phyloP scores from a whole-genome alignment of 53 echinoderm and acorn worm genomes.

The Henricia sp. region DNA sequence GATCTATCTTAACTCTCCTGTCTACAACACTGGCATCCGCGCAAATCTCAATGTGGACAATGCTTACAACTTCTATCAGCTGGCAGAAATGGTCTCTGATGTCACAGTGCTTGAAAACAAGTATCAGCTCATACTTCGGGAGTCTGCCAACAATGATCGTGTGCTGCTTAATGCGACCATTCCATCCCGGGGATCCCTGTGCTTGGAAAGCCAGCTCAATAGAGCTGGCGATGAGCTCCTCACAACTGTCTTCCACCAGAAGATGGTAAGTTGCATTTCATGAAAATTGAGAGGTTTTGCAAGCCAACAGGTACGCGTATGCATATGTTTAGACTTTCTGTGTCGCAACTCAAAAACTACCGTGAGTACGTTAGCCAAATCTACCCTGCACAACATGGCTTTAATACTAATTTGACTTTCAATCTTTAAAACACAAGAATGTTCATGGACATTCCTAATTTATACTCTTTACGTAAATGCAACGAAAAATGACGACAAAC shows the following conservation, averaged over 20 bases:
- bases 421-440: neutral
- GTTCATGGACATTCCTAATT: neutral
- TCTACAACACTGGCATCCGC: conserved; percentile 11
- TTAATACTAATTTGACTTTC: too few species aligned
- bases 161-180: conserved; percentile 60
- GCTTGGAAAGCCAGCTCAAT: conserved; percentile 52
- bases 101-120: conserved; percentile 7
- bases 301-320: too few species aligned
- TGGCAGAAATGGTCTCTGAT: conserved; percentile 47
- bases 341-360: too few species aligned
- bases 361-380: too few species aligned
- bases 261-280: conserved; percentile 27
- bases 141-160: conserved; percentile 45
- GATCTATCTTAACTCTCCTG: conserved; percentile 21
- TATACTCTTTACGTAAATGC: too few species aligned
- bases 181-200: conserved; percentile 64
- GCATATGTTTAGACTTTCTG: too few species aligned
- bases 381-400: too few species aligned
- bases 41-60: conserved; percentile 35
- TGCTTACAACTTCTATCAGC: conserved; percentile 31
- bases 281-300: too few species aligned
- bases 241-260: conserved; percentile 68
- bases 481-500: too few species aligned
- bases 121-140: conserved; percentile 19
- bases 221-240: conserved; percentile 58